Percentiles rank a stretch among this genome's conserved stretches.
Conservation (phyloP, 2,888 invertebrate genomes). For the Patella ulyssiponensis region DNA sequence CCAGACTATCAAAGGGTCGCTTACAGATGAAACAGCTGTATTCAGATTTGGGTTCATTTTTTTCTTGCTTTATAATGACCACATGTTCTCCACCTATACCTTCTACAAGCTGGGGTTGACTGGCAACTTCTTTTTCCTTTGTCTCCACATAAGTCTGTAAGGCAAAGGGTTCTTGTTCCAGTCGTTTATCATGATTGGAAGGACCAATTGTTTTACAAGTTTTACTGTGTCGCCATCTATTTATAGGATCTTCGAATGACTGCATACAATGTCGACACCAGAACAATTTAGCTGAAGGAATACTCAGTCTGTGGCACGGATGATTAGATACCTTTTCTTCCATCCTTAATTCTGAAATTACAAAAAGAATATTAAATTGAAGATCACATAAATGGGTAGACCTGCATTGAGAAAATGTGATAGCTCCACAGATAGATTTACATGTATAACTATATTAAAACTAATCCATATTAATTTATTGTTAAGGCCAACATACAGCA, state of each 20-base stretch:
- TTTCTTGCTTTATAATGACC: slow-evolving; percentile 6
- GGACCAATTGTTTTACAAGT: slow-evolving; percentile 47
- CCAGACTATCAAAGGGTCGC: slow-evolving; percentile 24
- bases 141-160: slow-evolving; percentile 23
- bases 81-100: not conserved
- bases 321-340: slow-evolving; percentile 45
- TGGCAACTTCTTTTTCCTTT: slow-evolving; percentile 11
- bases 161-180: slow-evolving; percentile 40
- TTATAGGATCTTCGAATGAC: slow-evolving; percentile 64
- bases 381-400: too few species aligned
- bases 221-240: slow-evolving; percentile 64
- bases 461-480: too few species aligned
- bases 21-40: slow-evolving; percentile 35
- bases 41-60: slow-evolving; percentile 16
- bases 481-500: too few species aligned
- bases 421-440: too few species aligned
- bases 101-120: slow-evolving; percentile 14
- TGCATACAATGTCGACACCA: slow-evolving; percentile 67
- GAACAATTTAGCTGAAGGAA: slow-evolving; percentile 60
- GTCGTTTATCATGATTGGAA: slow-evolving; percentile 35
- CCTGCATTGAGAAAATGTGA: too few species aligned
- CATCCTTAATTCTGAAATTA: not conserved
- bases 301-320: slow-evolving; percentile 64
- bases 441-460: too few species aligned
- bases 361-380: not conserved